These are phyloP conservation scores for Chaetops frenatus DNA, from an alignment of 2,113 vertebrate genomes.

Conservation along the genomic window DNA sequence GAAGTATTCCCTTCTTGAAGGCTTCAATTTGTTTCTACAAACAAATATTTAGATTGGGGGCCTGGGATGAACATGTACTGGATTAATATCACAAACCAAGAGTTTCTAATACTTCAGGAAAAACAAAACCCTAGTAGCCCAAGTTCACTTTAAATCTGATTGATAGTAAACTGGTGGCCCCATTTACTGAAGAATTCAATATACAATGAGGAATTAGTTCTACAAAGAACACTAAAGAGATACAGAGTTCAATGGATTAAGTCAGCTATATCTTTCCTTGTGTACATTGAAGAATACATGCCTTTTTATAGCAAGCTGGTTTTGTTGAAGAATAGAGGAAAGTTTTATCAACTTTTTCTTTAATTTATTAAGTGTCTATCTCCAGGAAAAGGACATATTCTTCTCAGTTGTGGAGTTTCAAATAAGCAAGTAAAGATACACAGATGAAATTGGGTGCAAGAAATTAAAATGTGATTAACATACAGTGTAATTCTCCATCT, in stretches of 20 bases:
- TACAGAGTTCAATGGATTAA: not conserved
- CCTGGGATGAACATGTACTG: not conserved
- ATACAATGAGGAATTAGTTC: not conserved
- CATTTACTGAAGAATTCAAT: constrained; percentile 10
- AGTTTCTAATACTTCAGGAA: not conserved
- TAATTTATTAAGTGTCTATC: not conserved
- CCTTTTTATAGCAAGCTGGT: not conserved
- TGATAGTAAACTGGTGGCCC: not conserved
- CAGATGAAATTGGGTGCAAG: not conserved
- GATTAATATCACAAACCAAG: not conserved
- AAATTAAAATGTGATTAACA: not conserved
- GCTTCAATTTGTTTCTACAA: not conserved
- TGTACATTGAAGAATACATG: not conserved
- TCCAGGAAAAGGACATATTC: not conserved
- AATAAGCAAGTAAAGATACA: not conserved
- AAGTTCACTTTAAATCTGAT: not conserved
- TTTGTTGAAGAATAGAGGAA: not conserved
- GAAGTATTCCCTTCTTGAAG: not conserved
- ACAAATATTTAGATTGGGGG: not conserved
- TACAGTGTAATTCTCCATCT: not conserved
- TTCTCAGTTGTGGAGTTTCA: not conserved
- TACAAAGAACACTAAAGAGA: not conserved
- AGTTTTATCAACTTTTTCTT: not conserved
- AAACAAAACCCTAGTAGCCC: not conserved
- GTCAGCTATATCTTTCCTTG: not conserved